Evolutionary conservation across 2,113 vertebrate genomes (phyloP), one percentile per base, ranked within the genome.

Genomic region (Percopsis transmontana): DNA sequence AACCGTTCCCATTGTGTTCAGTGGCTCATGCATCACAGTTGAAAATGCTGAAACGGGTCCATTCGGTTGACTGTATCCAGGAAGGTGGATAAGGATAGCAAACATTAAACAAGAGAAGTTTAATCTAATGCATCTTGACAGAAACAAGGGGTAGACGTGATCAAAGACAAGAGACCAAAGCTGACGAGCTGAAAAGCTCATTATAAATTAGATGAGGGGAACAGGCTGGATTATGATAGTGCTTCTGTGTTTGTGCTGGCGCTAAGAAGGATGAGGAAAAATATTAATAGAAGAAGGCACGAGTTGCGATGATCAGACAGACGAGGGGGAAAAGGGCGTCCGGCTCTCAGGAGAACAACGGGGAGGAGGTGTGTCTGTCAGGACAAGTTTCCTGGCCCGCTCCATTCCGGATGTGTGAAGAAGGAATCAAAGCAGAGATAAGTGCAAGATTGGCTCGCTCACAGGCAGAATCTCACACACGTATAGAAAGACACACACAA

Each of bases 351-450:
- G 10, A 41, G 24, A 52, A 1, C 1, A 33, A 51, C 38, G 15
- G 27, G 53, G 2, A 1, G 0, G 20, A 27, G 14, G n/a, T 13
- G 21, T 14, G 16, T 76, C 50, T 45, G 68, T 66, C 55, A 4
- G 51, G 70, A 55, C 52, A 59, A 0, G 39, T 55, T 14, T 16
- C 16, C n/a, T 21, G 23, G 41, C 0, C 1, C 68, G 68, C 27
- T 19, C 53, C 66, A 68, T 70, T 76, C 47, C 70, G 69, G 50
- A 77, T 70, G 73, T 0, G 69, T 53, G 3, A 60, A 62, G 70
- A 48, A n/a, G n/a, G 15, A 52, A 12, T 11, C 39, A 53, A 54
- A 67, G 61, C 18, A 38, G 56, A 57, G 66, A 50, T 57, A 11
- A 33, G 59, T 8, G 38, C 0, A 1, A 48, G 5, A 12, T 4